These are phyloP conservation scores for Protodeltote pygarga DNA, from an alignment of 2,888 invertebrate species.

Conservation along the genomic window DNA sequence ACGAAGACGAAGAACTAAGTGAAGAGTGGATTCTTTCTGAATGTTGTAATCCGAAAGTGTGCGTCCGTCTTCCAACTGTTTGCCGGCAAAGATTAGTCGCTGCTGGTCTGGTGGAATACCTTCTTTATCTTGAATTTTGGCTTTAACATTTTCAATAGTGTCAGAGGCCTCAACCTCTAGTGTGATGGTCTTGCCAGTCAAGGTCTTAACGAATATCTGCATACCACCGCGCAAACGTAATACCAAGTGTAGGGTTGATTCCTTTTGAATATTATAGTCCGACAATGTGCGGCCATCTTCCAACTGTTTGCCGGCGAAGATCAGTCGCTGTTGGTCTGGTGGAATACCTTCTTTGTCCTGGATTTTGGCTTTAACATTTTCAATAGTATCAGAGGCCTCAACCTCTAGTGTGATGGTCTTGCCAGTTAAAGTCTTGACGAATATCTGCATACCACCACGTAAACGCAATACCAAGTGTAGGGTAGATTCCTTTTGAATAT, in stretches of 20 bases:
- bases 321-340: slow-evolving; percentile 37
- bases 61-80: slow-evolving; percentile 56
- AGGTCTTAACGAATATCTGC: slow-evolving; percentile 56
- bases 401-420: slow-evolving; percentile 41
- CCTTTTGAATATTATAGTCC: slow-evolving; percentile 45
- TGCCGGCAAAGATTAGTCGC: slow-evolving; percentile 55
- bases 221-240: slow-evolving; percentile 55
- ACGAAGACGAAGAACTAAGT: slow-evolving; percentile 50
- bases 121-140: slow-evolving; percentile 57
- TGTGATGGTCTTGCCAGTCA: slow-evolving; percentile 56
- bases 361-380: slow-evolving; percentile 41
- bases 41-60: slow-evolving; percentile 55
- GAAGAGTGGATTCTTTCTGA: slow-evolving; percentile 53
- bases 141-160: slow-evolving; percentile 56
- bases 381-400: slow-evolving; percentile 40
- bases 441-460: slow-evolving; percentile 44
- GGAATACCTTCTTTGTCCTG: slow-evolving; percentile 44
- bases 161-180: slow-evolving; percentile 54
- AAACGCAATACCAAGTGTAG: slow-evolving; percentile 35
- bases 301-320: slow-evolving; percentile 40
- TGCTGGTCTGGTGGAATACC: slow-evolving; percentile 58
- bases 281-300: slow-evolving; percentile 39
- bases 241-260: slow-evolving; percentile 50
- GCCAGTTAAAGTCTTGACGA: slow-evolving; percentile 36
- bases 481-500: slow-evolving; percentile 41